Evolutionary conservation across 2,797 vertebrate genomes (phyloP), one percentile per base, ranked within the genome.

Genomic region (Micromesistius poutassou): DNA sequence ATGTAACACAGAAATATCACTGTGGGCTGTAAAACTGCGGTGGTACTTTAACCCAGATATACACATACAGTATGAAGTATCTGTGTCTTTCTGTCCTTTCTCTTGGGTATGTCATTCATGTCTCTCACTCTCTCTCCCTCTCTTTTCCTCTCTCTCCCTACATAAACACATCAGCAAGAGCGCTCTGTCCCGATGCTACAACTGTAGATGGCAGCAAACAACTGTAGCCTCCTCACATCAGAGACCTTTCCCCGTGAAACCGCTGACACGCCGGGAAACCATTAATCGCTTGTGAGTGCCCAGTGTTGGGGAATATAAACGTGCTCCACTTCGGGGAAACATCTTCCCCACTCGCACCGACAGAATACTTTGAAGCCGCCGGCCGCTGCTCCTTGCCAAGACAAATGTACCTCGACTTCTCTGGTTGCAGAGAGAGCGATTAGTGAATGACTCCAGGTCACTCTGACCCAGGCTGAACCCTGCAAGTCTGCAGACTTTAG

Each of bases 141-240:
- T 46, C 42, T 46, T 14, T 46, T 2, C 16, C 42, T 8, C 19
- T 22, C n/a, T 70, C 66, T 13, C n/a, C 9, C 8, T 13, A 30
- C 25, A 30, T 30, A 70, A 30, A 10, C 66, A 25, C 66, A 30
- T 0, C 1, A 9, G 42, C 73, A n/a, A n/a, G 74, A 71, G 28
- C 5, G 75, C 50, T 79, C 74, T 84, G 81, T 84, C 86, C 9
- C 74, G 73, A 82, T 78, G 35, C 71, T 79, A 85, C 78, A 87
- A 91, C 91, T 91, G 89, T 90, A 93, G 90, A 91, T 92, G 90
- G 91, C 92, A 92, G 90, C 88, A 92, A 77, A 90, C 90, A 78
- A 87, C 89, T 90, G 80, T 78, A 74, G 85, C 82, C 86, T 73
- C 9, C 19, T 8, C 70, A 71, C 14, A 33, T 19, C 30, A 71